These are phyloP conservation scores for human DNA, from an alignment of 2,113 vertebrate species.

Conservation along the genomic window GRCh38 chr21:39229001-39229500, in stretches of 20 bases:
- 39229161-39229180: neutral
- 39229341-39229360: constrained; percentile 94
- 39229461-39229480: neutral
- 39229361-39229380: constrained; percentile 96
- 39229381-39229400: constrained; percentile 96
- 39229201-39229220: neutral
- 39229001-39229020: neutral
- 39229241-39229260: neutral
- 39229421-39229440: constrained; percentile 98
- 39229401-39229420: constrained; percentile 97
- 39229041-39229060: neutral
- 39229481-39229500: neutral
- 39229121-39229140: neutral
- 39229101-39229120: neutral
- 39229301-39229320: constrained; percentile 92
- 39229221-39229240: neutral
- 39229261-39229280: neutral
- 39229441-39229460: constrained; percentile 47
- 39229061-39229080: neutral
- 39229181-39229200: neutral
- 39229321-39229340: constrained; percentile 94
- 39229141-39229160: neutral
- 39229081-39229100: neutral
- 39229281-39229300: neutral
- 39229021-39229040: neutral